These are phyloP conservation scores for Drosophila pandora DNA, from an alignment of 1,140 invertebrate species.

Conservation along the genomic window DNA sequence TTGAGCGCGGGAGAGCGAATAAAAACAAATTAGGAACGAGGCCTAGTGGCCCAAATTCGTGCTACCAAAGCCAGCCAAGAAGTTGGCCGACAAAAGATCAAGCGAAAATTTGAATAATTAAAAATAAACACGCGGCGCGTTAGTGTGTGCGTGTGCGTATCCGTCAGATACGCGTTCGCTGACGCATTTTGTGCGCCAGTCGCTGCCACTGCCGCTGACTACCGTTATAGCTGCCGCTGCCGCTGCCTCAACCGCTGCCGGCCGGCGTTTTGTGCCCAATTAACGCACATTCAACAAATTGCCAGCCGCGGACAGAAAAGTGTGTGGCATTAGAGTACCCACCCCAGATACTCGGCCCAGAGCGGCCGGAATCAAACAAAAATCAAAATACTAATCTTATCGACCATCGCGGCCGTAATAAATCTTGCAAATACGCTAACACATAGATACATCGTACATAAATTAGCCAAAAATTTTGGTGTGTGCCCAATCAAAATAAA, in stretches of 20 bases:
- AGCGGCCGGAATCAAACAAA: conserved; percentile 1
- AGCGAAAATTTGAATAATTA: conserved; percentile 75
- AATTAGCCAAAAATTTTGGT: conserved; percentile 17
- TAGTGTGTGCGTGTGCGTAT: conserved; percentile 49
- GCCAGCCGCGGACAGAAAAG: conserved; percentile 16
- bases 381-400: conserved; percentile 11
- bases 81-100: conserved; percentile 57
- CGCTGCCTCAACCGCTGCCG: conserved; percentile 59
- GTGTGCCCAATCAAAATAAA: conserved; percentile 11
- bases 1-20: conserved; percentile 21
- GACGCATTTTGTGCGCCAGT: conserved; percentile 54
- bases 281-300: conserved; percentile 68
- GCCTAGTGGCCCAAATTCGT: conserved; percentile 76
- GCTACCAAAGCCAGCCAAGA: conserved; percentile 39
- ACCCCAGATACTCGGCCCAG: neutral
- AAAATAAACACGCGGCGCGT: conserved; percentile 73
- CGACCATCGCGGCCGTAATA: conserved; percentile 14
- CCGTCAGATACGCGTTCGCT: conserved; percentile 72
- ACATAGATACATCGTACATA: conserved; percentile 8
- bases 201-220: conserved; percentile 35
- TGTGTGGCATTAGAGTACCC: conserved; percentile 5
- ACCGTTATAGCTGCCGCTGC: conserved; percentile 44
- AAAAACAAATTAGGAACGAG: conserved; percentile 76
- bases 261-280: conserved; percentile 83
- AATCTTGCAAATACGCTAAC: conserved; percentile 4